Percentiles rank a stretch among this genome's conserved stretches.
phyloP scores from a whole-genome alignment of 2,888 invertebrate genomes.

The Tholera decimalis region DNA sequence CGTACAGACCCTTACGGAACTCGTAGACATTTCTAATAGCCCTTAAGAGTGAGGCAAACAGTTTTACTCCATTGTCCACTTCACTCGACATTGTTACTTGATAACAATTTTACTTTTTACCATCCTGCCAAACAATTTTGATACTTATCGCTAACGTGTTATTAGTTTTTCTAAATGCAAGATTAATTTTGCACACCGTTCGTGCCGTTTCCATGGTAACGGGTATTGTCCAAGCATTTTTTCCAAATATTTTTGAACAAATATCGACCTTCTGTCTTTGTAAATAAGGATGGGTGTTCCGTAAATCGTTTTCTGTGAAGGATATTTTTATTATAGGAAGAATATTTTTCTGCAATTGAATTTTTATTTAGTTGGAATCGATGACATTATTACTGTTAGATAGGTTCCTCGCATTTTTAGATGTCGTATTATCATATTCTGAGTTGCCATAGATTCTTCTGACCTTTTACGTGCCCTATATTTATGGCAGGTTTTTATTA shows the following conservation, averaged over 20 bases:
- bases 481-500: not conserved
- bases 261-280: slow-evolving; percentile 53
- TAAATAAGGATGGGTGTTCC: slow-evolving; percentile 37
- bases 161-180: slow-evolving; percentile 47
- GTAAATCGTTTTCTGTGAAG: slow-evolving; percentile 3
- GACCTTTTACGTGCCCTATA: slow-evolving; percentile 14
- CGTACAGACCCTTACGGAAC: slow-evolving; percentile 72
- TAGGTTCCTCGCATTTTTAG: slow-evolving; percentile 39
- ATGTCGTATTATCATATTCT: too few relatives aligned
- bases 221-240: slow-evolving; percentile 75
- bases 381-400: slow-evolving; percentile 57
- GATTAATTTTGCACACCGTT: slow-evolving; percentile 66
- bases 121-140: slow-evolving; percentile 55
- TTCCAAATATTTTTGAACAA: slow-evolving; percentile 53
- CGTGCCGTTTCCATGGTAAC: slow-evolving; percentile 87
- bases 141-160: slow-evolving; percentile 44
- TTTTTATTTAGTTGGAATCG: slow-evolving; percentile 71
- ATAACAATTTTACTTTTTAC: slow-evolving; percentile 67
- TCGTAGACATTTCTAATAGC: slow-evolving; percentile 89
- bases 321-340: slow-evolving; percentile 63
- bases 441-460: slow-evolving; percentile 14
- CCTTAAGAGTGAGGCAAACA: slow-evolving; percentile 89
- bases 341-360: slow-evolving; percentile 73
- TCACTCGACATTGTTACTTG: slow-evolving; percentile 81
- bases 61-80: slow-evolving; percentile 88